phyloP scores from a whole-genome alignment of 2,113 vertebrate species.

The Sturnira hondurensis region DNA sequence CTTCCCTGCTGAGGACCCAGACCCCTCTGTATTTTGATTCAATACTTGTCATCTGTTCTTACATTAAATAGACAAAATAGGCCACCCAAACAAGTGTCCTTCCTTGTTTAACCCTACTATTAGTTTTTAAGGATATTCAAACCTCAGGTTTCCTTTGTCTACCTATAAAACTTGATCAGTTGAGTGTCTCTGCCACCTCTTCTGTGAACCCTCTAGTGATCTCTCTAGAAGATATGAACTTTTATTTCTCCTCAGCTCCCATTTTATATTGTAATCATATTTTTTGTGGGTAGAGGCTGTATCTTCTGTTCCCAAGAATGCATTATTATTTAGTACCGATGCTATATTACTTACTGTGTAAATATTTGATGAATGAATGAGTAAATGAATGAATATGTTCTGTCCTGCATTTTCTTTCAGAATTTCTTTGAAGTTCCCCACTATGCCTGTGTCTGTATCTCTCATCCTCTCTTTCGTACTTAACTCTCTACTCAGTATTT shows the following conservation, averaged over 20 bases:
- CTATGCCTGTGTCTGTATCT: background rate
- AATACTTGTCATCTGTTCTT: background rate
- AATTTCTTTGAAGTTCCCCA: background rate
- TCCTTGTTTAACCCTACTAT: background rate
- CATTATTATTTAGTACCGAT: too few relatives aligned
- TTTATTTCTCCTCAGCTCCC: background rate
- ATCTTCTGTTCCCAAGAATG: background rate
- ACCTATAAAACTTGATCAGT: background rate
- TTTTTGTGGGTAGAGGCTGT: fast-evolving
- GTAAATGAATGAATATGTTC: background rate
- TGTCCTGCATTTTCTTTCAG: background rate
- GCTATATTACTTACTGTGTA: background rate
- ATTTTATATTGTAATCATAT: background rate
- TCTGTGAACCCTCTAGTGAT: background rate
- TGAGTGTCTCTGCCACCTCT: background rate
- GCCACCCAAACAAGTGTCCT: background rate
- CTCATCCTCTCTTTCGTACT: background rate
- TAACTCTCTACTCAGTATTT: background rate
- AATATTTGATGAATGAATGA: background rate
- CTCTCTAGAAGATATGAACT: background rate
- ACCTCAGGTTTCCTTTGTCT: background rate
- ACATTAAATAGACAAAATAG: background rate
- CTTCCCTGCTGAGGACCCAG: background rate
- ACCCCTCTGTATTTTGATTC: background rate
- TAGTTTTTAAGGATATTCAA: background rate